Conservation (phyloP, 2,113 vertebrate species). For the Lagopus leucura region DNA sequence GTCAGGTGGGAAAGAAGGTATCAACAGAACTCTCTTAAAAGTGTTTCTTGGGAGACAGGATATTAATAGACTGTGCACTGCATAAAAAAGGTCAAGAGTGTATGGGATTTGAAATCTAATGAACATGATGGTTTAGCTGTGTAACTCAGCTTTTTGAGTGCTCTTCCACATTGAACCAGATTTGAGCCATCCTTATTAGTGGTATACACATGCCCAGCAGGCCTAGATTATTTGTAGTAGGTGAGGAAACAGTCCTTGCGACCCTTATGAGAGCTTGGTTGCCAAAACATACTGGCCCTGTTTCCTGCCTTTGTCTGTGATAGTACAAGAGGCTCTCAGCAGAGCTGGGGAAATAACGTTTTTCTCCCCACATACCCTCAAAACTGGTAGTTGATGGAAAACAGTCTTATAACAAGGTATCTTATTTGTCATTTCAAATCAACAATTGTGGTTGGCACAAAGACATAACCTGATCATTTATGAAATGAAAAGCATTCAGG, state of each 20-base stretch:
- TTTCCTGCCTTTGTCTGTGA: accelerated
- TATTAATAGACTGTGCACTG: neutral
- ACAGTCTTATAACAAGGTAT: neutral
- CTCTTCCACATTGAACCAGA: neutral
- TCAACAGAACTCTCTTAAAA: neutral
- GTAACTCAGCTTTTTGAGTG: neutral
- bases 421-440: neutral
- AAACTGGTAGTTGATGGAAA: neutral
- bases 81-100: neutral
- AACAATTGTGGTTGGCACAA: neutral
- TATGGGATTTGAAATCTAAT: neutral
- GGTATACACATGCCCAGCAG: neutral
- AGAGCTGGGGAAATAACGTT: neutral
- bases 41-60: neutral
- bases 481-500: neutral
- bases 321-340: neutral
- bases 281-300: accelerated
- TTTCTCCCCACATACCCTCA: accelerated
- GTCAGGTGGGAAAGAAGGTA: neutral
- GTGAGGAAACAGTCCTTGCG: accelerated
- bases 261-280: accelerated
- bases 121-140: neutral
- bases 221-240: neutral
- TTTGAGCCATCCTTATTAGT: neutral
- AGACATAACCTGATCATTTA: neutral